Evolutionary conservation across 2,797 vertebrate genomes (phyloP), one percentile per base, ranked within the genome.

Genomic region (Malacoraja senta): DNA sequence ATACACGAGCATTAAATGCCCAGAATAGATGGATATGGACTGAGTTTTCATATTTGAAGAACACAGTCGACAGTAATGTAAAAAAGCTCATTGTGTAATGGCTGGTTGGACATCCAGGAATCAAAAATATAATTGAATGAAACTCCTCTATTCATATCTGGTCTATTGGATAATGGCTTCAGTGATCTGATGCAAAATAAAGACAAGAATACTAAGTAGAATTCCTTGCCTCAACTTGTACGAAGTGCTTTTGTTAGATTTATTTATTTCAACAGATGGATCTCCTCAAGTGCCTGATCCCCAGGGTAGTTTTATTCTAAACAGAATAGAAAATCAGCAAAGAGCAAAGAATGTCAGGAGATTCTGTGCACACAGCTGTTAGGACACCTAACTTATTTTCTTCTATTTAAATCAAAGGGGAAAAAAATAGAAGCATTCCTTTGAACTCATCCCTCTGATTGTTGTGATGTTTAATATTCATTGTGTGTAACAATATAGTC

Each of bases 1-100:
- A 91, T 91, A 65, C 32, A 91, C 72, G 35, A 91, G 88, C 65
- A 91, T 12, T 44, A 44, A 21, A 91, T 91, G 86, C 68, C n/a
- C 65, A 44, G 72, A 72, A 26, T 91, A 91, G 68, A 91, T 72
- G 68, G 35, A 91, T 8, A 8, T 72, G 35, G 24, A 72, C 88
- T 44, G 65, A 72, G 68, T 71, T 91, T 71, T 91, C 65, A 91
- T 6, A 3, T 72, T 91, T 91, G 65, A 71, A 91, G 24, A n/a
- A 91, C n/a, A 91, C 35, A 72, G 68, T 65, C 65, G 35, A 10
- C 68, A 26, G 88, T 91, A 72, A 72, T 91, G 68, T 44, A 44
- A 72, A 72, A 71, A 19, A 13, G 65, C 24, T 91, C 32, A 44
- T 32, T 68, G 13, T 68, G 35, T 71, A 71, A 91, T 72, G 65